phyloP scores from a whole-genome alignment of 2,888 invertebrate genomes.

The Hoplodrina ambigua region DNA sequence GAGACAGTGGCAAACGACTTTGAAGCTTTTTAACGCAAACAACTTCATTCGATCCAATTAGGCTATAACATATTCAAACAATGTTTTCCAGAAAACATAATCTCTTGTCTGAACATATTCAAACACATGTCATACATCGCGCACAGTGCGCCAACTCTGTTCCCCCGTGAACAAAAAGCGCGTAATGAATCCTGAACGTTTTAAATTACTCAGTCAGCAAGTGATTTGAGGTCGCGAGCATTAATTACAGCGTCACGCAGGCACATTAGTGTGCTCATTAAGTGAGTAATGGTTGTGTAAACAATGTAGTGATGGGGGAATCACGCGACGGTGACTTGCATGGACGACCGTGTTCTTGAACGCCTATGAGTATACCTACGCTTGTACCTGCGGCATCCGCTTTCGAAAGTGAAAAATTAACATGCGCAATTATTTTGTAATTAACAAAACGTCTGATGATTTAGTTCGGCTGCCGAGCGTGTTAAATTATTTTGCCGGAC shows the following conservation, averaged over 20 bases:
- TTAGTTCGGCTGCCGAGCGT: constrained; percentile 32
- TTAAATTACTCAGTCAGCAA: constrained; percentile 48
- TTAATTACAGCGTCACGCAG: constrained; percentile 83
- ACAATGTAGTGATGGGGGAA: constrained; percentile 83
- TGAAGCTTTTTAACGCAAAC: neutral
- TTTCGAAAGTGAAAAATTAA: constrained; percentile 75
- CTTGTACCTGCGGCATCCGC: constrained; percentile 62
- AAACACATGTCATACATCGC: constrained; percentile 4
- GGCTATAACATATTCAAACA: neutral
- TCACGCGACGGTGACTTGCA: constrained; percentile 84
- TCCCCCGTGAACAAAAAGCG: constrained; percentile 24
- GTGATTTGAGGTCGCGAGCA: constrained; percentile 66
- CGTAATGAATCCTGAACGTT: constrained; percentile 55
- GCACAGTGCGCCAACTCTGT: constrained; percentile 19
- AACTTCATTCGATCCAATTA: neutral
- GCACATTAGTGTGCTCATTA: constrained; percentile 82
- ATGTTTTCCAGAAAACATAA: neutral
- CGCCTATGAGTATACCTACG: constrained; percentile 61
- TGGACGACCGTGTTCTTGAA: constrained; percentile 70
- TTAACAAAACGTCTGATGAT: constrained; percentile 53
- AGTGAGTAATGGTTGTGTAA: constrained; percentile 81
- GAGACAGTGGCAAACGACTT: neutral
- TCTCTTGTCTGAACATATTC: neutral
- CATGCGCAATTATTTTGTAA: constrained; percentile 74
- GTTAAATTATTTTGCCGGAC: constrained; percentile 21